Base-by-base conservation (phyloP, 1,140 invertebrate genomes). In the Chymomyza costata region DNA sequence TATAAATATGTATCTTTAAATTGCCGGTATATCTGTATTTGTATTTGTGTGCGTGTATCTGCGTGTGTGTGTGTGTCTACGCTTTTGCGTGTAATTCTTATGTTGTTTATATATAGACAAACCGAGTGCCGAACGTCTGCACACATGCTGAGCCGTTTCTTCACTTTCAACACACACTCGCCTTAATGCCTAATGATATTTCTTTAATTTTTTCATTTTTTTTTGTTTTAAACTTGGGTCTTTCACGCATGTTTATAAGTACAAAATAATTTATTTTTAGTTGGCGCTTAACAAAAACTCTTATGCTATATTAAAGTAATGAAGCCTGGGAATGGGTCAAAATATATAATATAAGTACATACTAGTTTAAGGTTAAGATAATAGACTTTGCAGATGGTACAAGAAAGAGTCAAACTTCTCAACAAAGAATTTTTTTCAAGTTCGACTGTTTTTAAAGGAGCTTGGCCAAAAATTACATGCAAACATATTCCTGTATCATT, bases 121-220 rank as follows among this genome's bases (percentile, higher is more conserved):
- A 57, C 53, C 47, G 59, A 63, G 48, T 52, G 60, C 13, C 54
- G 54, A 32, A 32, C 46, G 51, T 58, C 44, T 48, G 55, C 60
- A 65, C 46, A 61, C 57, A 65, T 56, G 56, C 61, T 64, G 61
- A 59, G 60, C 32, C 58, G 39, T 54, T 61, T 61, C 54, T 50
- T 55, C 57, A 56, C 25, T 41, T 55, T 57, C 59, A 60, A 25
- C 21, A 55, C 51, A 60, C 39, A 60, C 57, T 60, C 54, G 51
- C 57, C 57, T 49, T 49, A 60, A 60, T 62, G 59, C 43, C 62
- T 65, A 65, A 65, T 61, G 62, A 65, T 65, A 51, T 65, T 65
- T 8, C 3, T 5, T 25, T 3, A 25, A 25, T 25, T 8, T 3
- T 25, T 25, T 25, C 8, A 25, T 25, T 65, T 45, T 51, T 28